Evolutionary conservation across 2,888 invertebrate species (phyloP).

Genomic region (Ochlodes sylvanus): DNA sequence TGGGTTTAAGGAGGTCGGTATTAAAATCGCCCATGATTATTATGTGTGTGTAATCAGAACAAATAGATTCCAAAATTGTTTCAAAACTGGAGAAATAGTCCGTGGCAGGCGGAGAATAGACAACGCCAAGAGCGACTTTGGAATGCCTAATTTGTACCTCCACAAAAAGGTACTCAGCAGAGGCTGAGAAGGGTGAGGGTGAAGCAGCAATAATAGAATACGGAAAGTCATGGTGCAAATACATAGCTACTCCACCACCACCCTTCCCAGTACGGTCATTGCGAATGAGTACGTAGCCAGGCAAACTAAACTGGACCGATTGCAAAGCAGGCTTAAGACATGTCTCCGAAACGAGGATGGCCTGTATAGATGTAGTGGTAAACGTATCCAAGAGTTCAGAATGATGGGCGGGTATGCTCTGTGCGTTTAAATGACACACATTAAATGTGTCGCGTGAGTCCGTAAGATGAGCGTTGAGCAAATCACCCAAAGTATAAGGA

Average conservation of each 20-base stretch:
- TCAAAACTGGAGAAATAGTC: slow-evolving; percentile 14
- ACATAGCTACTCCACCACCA: too few species aligned
- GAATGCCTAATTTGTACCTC: neutral
- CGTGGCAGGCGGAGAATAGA: neutral
- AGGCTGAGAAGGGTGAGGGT: neutral
- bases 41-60: slow-evolving; percentile 1
- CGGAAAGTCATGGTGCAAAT: too few species aligned
- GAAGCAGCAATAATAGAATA: neutral
- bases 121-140: slow-evolving; percentile 1
- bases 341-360: slow-evolving; percentile 2
- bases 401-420: too few species aligned
- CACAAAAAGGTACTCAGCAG: neutral
- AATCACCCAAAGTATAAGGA: neutral
- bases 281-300: too few species aligned
- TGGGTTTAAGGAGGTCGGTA: neutral
- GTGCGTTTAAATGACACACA: too few species aligned
- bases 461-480: neutral
- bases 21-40: slow-evolving; percentile 9
- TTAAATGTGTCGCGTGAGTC: too few species aligned
- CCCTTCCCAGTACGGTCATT: too few species aligned
- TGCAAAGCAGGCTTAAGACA: neutral
- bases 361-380: neutral
- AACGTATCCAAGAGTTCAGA: neutral
- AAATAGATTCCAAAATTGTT: neutral
- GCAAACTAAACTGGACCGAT: neutral